Evolutionary conservation across 2,113 vertebrate species (phyloP), one percentile per base, ranked within the genome.

Genomic region (Nipponia nippon): DNA sequence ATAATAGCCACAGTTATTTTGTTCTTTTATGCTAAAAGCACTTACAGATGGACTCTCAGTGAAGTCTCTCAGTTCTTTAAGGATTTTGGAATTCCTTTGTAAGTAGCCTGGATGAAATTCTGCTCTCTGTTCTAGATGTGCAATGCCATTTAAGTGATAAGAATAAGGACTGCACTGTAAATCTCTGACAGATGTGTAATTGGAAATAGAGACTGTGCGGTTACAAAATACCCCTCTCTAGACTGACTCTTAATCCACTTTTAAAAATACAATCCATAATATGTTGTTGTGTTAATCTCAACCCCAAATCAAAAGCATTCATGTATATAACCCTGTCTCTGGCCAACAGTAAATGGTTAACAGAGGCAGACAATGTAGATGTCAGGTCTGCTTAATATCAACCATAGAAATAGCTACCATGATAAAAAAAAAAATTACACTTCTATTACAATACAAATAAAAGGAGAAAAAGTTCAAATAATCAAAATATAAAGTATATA

Each of bases 161-260:
- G 80, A 94, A 82, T 82, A 85, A 87, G 44, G 47, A 83, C 55
- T 22, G 73, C 69, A 47, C 65, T 89, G 73, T 85, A 84, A 95
- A 93, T 79, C 77, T 77, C 61, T 87, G 84, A 85, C 3, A 1
- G 90, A 95, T 58, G 21, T 56, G n/a, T 61, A 87, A 91, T 72
- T 83, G 25, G 87, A 87, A 89, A 79, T 73, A 58, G 67, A 90
- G 58, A 66, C 76, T 63, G 58, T 72, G 59, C 59, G 77, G 77
- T 95, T 93, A 87, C 66, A 82, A 95, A 90, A 87, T 56, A 79
- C 0, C 0, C 56, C 34, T 82, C 34, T 34, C 66, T 80, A 88
- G 52, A 36, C 65, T 75, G 72, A 84, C 52, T 91, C 84, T 85
- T 95, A 91, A 96, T 89, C 61, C 61, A 80, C 40, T 93, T 91